These are phyloP conservation scores for Crocallis elinguaria DNA, from an alignment of 2,888 invertebrate genomes.

Conservation along the genomic window DNA sequence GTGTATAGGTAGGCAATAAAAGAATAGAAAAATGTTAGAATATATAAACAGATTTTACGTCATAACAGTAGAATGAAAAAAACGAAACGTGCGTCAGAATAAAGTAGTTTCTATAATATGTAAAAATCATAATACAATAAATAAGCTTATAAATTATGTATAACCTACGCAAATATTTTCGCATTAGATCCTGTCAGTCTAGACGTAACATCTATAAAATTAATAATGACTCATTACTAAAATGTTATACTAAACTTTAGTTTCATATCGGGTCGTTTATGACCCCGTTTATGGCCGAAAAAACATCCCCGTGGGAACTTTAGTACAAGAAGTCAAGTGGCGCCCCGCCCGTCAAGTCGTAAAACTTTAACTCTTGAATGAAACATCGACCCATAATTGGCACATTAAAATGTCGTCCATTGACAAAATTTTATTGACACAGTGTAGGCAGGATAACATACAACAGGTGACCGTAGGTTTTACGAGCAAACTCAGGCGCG, in stretches of 20 bases:
- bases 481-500: constrained; percentile 71
- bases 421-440: constrained; percentile 76
- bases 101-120: no score
- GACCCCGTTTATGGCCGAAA: constrained; percentile 34
- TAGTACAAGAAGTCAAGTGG: constrained; percentile 43
- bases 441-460: constrained; percentile 64
- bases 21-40: no score
- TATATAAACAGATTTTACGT: no score
- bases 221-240: constrained; percentile 21
- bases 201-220: constrained; percentile 14
- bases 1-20: no score
- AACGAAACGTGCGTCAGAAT: no score
- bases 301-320: constrained; percentile 39
- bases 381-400: constrained; percentile 71
- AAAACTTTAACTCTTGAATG: constrained; percentile 65
- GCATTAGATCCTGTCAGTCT: not conserved
- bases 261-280: constrained; percentile 28
- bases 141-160: no score
- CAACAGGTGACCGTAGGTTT: constrained; percentile 81
- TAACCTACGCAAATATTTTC: no score
- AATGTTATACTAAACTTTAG: constrained; percentile 20
- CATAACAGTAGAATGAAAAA: no score
- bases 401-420: constrained; percentile 73
- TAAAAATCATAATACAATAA: no score
- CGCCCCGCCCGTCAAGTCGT: constrained; percentile 51